Conservation (phyloP, 2,113 vertebrate genomes). For the Leptobrachium leishanense region DNA sequence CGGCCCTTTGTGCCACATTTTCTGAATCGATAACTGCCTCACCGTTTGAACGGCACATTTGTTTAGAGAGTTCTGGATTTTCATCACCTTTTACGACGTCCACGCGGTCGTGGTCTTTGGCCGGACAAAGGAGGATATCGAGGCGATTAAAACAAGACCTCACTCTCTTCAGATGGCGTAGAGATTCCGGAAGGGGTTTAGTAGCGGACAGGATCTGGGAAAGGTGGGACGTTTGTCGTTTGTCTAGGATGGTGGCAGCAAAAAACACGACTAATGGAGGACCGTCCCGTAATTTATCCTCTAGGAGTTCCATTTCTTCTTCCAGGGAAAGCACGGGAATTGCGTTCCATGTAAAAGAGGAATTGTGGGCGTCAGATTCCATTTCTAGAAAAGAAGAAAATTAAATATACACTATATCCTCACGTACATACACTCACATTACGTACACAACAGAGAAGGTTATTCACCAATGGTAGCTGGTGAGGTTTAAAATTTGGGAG, state of each 20-base stretch:
- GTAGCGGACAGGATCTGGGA: constrained; percentile 65
- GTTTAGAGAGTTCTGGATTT: neutral
- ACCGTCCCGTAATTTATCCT: constrained; percentile 59
- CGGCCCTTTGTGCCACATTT: neutral
- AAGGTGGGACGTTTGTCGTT: constrained; percentile 75
- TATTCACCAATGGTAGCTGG: too few species aligned
- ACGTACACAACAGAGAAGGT: too few species aligned
- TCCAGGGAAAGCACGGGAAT: constrained; percentile 78
- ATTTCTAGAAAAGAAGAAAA: too few species aligned
- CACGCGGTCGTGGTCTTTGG: neutral
- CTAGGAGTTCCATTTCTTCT: constrained; percentile 63
- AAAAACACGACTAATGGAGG: constrained; percentile 51
- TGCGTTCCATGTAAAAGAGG: constrained; percentile 60
- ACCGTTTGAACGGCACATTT: neutral
- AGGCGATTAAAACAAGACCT: constrained; percentile 65
- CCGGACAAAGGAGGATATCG: constrained; percentile 77
- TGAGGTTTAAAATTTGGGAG: too few species aligned
- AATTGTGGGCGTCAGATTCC: neutral
- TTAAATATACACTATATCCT: too few species aligned
- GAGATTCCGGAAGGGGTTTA: constrained; percentile 64
- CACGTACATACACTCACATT: too few species aligned
- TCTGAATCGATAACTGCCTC: neutral
- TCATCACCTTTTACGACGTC: neutral
- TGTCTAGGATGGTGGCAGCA: constrained; percentile 75
- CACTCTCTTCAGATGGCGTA: constrained; percentile 81